Percentiles rank a stretch among this genome's conserved stretches.
Conservation (phyloP, 2,888 invertebrate species). For the Cephus rjabovi region DNA sequence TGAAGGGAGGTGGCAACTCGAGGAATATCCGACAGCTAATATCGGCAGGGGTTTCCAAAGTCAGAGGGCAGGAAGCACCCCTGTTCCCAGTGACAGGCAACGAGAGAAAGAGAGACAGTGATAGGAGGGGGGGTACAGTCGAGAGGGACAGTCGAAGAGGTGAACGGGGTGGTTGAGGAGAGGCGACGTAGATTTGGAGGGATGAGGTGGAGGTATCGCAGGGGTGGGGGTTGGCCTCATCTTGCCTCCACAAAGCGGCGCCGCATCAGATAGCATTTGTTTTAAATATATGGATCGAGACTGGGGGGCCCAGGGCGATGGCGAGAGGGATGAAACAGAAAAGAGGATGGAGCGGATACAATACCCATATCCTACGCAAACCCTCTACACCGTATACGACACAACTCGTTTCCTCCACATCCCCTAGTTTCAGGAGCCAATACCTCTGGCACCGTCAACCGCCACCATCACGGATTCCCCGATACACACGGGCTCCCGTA, state of each 20-base stretch:
- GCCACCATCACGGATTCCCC: slow-evolving; percentile 23
- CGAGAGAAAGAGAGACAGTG: slow-evolving; percentile 1
- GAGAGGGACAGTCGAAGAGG: slow-evolving; percentile 21
- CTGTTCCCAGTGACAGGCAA: background rate
- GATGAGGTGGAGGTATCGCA: background rate
- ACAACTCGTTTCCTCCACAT: slow-evolving; percentile 55
- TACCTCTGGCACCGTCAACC: slow-evolving; percentile 41
- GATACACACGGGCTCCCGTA: background rate
- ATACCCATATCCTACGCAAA: slow-evolving; percentile 57
- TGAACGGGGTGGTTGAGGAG: background rate
- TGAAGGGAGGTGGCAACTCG: background rate
- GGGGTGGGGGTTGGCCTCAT: slow-evolving; percentile 48
- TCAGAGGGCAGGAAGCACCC: slow-evolving; percentile 29
- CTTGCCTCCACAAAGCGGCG: slow-evolving; percentile 60
- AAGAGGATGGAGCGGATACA: slow-evolving; percentile 49
- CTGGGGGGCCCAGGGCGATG: slow-evolving; percentile 32
- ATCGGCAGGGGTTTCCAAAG: slow-evolving; percentile 30
- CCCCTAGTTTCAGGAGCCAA: slow-evolving; percentile 53
- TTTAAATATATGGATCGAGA: slow-evolving; percentile 65
- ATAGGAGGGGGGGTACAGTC: slow-evolving; percentile 25
- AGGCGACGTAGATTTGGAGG: background rate
- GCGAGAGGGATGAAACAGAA: slow-evolving; percentile 21
- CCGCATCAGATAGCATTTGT: slow-evolving; percentile 66
- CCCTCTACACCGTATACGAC: slow-evolving; percentile 46
- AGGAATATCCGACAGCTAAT: slow-evolving; percentile 10